Evolutionary conservation across 2,113 vertebrate genomes (phyloP).

Genomic region (Atlantisia rogersi): DNA sequence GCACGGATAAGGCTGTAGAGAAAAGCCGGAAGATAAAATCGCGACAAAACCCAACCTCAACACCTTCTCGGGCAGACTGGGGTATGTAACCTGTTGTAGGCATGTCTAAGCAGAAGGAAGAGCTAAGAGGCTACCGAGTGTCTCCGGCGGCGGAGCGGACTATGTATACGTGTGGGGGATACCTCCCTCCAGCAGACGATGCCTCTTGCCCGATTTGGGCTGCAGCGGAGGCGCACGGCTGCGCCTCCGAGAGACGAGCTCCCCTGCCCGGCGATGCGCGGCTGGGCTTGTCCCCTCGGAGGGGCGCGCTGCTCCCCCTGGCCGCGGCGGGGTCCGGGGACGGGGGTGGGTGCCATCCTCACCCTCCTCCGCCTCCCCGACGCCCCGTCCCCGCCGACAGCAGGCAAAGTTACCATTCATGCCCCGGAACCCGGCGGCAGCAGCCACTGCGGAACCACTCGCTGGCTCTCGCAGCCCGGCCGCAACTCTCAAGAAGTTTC

Average conservation of each 20-base stretch:
- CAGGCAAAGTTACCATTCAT: neutral
- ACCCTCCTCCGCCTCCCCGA: neutral
- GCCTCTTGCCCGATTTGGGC: neutral
- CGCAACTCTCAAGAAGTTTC: slow-evolving; percentile 75
- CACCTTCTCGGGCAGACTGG: neutral
- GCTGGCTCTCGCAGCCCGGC: neutral
- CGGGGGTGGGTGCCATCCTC: neutral
- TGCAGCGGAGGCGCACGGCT: neutral
- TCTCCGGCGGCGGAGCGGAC: neutral
- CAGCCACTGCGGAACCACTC: neutral
- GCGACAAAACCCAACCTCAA: neutral
- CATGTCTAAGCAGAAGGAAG: neutral
- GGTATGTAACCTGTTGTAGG: slow-evolving; percentile 52
- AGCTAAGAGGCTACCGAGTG: neutral
- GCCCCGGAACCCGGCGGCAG: neutral
- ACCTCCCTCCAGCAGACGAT: neutral
- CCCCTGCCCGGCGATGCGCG: neutral
- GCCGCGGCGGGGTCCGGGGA: neutral
- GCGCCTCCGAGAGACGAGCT: neutral
- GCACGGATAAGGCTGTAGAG: neutral
- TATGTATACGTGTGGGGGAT: neutral
- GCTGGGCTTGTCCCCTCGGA: neutral
- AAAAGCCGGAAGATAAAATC: slow-evolving; percentile 26
- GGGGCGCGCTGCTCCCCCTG: neutral
- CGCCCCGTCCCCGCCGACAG: neutral